Evolutionary conservation across 2,888 invertebrate species (phyloP).

Genomic region (Frankliniella intonsa): DNA sequence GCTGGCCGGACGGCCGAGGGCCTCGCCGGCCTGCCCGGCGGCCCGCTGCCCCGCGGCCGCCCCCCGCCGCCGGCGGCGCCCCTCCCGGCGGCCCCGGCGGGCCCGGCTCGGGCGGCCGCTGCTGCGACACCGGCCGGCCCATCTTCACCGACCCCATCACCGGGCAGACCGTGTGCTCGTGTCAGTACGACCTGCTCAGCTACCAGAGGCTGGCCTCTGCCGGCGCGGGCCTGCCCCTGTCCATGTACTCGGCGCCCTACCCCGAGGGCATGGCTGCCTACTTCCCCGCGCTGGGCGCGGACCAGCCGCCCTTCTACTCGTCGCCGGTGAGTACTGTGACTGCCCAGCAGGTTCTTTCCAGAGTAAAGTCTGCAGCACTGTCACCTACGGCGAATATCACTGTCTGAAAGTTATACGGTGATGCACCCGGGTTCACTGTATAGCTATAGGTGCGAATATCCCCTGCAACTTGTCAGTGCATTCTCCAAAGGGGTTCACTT

Average conservation of each 20-base stretch:
- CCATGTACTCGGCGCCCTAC: conserved; percentile 56
- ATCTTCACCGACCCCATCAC: conserved; percentile 86
- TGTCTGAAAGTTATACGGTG: too few relatives aligned
- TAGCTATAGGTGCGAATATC: too few relatives aligned
- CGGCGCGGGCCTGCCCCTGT: conserved; percentile 66
- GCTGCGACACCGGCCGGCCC: conserved; percentile 89
- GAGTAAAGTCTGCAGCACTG: too few relatives aligned
- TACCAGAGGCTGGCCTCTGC: conserved; percentile 71
- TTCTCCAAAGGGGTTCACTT: too few relatives aligned
- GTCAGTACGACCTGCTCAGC: conserved; percentile 83
- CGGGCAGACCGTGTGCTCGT: conserved; percentile 83
- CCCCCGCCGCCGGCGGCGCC: conserved; percentile 33
- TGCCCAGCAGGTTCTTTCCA: too few relatives aligned
- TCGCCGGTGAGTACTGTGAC: conserved; percentile 68
- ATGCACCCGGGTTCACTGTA: too few relatives aligned
- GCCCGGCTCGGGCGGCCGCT: conserved; percentile 49
- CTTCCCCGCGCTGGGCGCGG: conserved; percentile 76
- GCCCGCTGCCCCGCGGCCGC: conserved; percentile 48
- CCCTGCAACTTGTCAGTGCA: too few relatives aligned
- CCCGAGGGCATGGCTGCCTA: conserved; percentile 78
- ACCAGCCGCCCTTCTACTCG: conserved; percentile 80
- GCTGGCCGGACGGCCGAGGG: conserved; percentile 44
- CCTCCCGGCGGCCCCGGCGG: conserved; percentile 49
- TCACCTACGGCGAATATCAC: too few relatives aligned
- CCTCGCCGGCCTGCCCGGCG: conserved; percentile 52